A percentile compares a stretch with the other conserved stretches of the same genome.
Conservation (phyloP, 2,797 vertebrate species). For the Aphelocoma californica region DNA sequence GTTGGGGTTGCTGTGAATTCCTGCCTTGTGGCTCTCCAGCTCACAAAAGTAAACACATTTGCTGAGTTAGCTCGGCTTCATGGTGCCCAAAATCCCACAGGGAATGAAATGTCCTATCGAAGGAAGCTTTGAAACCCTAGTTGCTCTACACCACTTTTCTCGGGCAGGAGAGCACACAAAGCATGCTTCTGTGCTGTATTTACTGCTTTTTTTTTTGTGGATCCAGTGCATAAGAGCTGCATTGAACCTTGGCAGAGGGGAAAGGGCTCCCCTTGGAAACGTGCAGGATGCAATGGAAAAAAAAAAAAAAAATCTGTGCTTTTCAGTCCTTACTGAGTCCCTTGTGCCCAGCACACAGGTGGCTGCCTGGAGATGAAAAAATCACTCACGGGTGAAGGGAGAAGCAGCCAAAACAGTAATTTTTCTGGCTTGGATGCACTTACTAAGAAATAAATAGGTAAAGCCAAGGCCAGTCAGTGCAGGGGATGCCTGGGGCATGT, state of each 20-base stretch:
- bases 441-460: not conserved
- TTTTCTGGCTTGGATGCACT: conserved; percentile 51
- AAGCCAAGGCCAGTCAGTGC: not conserved
- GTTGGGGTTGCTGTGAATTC: conserved; percentile 67
- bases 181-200: conserved; percentile 56
- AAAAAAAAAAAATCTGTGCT: not conserved
- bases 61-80: conserved; percentile 3
- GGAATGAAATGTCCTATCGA: conserved; percentile 56
- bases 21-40: conserved; percentile 70
- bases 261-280: conserved; percentile 51
- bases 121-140: conserved; percentile 71
- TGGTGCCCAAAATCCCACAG: conserved; percentile 43
- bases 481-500: rapidly evolving
- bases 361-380: conserved; percentile 27
- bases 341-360: conserved; percentile 52
- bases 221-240: conserved; percentile 62
- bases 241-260: conserved; percentile 66
- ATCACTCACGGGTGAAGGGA: not conserved
- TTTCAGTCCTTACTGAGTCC: conserved; percentile 57
- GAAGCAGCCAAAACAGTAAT: conserved; percentile 32
- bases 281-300: conserved; percentile 62
- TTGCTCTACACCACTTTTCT: conserved; percentile 57
- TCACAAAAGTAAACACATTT: conserved; percentile 60
- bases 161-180: conserved; percentile 43
- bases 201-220: conserved; percentile 13